Evolutionary conservation across 2,888 invertebrate species (phyloP).

Genomic region (Drosophila mercatorum): DNA sequence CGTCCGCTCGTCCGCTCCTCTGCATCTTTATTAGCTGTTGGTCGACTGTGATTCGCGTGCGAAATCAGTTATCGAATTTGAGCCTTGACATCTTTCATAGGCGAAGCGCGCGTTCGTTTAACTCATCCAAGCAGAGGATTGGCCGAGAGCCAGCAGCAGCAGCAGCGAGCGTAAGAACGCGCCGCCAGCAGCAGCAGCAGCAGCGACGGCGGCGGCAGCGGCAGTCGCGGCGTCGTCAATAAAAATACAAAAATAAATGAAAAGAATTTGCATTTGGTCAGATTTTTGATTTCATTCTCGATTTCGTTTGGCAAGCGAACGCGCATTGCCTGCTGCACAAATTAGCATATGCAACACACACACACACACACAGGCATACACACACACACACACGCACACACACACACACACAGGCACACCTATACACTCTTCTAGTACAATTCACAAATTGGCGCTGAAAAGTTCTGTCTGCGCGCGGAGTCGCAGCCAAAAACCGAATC

Average conservation of each 20-base stretch:
- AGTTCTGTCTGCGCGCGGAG: slow-evolving; percentile 39
- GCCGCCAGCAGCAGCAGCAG: slow-evolving; percentile 35
- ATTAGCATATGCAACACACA: slow-evolving; percentile 41
- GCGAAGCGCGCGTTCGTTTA: slow-evolving; percentile 75
- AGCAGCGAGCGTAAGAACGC: slow-evolving; percentile 12
- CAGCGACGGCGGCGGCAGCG: slow-evolving; percentile 13
- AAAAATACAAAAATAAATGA: slow-evolving; percentile 30
- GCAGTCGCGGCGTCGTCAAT: slow-evolving; percentile 19
- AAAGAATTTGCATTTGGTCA: slow-evolving; percentile 62
- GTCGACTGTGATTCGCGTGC: slow-evolving; percentile 62
- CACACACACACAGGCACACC: slow-evolving; percentile 4
- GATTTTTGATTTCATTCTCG: slow-evolving; percentile 64
- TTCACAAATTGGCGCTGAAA: slow-evolving; percentile 28
- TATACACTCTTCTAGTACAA: not conserved
- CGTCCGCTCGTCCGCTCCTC: not conserved
- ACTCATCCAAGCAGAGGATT: slow-evolving; percentile 60
- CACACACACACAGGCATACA: not conserved
- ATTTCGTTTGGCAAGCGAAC: slow-evolving; percentile 48
- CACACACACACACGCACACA: slow-evolving; percentile 4
- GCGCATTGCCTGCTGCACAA: slow-evolving; percentile 20
- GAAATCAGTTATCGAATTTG: slow-evolving; percentile 56
- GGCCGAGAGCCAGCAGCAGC: slow-evolving; percentile 13
- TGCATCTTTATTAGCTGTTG: slow-evolving; percentile 20
- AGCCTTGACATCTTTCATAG: slow-evolving; percentile 81
- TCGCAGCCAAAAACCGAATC: slow-evolving; percentile 23